Evolutionary conservation across 2,888 invertebrate species (phyloP).

Genomic region (Anticlea derivata): DNA sequence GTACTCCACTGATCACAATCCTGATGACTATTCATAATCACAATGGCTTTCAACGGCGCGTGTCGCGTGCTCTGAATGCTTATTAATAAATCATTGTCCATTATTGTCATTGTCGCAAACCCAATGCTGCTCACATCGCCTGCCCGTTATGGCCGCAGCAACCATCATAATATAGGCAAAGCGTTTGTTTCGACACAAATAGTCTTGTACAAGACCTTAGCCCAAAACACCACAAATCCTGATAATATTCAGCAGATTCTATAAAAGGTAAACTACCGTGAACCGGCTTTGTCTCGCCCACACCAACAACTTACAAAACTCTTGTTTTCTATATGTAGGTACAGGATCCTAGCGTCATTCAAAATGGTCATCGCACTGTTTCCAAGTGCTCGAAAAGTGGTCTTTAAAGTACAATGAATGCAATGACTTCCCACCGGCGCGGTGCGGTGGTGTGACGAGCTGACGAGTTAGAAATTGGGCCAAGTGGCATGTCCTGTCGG

Average conservation of each 20-base stretch:
- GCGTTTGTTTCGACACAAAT: not conserved
- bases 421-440: constrained; percentile 20
- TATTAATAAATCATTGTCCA: constrained; percentile 28
- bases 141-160: constrained; percentile 13
- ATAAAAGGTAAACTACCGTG: not conserved
- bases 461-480: constrained; percentile 42
- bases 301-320: not conserved
- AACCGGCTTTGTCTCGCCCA: constrained; percentile 19
- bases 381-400: not conserved
- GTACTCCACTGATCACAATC: constrained; percentile 13
- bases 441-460: constrained; percentile 36
- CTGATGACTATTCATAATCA: constrained; percentile 22
- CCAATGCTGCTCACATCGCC: constrained; percentile 8
- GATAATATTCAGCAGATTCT: too few relatives aligned
- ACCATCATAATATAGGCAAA: not conserved
- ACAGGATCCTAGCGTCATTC: too few relatives aligned
- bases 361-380: too few relatives aligned
- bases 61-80: constrained; percentile 32
- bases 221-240: too few relatives aligned
- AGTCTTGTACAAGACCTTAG: too few relatives aligned
- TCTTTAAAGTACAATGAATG: not conserved
- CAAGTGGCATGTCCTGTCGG: constrained; percentile 69
- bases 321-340: too few relatives aligned
- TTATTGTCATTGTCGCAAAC: constrained; percentile 18
- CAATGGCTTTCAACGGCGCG: constrained; percentile 29